Evolutionary conservation across 92 coral and sea anemone genomes (phyloP).

Genomic region (Epizoanthus fatuus): DNA sequence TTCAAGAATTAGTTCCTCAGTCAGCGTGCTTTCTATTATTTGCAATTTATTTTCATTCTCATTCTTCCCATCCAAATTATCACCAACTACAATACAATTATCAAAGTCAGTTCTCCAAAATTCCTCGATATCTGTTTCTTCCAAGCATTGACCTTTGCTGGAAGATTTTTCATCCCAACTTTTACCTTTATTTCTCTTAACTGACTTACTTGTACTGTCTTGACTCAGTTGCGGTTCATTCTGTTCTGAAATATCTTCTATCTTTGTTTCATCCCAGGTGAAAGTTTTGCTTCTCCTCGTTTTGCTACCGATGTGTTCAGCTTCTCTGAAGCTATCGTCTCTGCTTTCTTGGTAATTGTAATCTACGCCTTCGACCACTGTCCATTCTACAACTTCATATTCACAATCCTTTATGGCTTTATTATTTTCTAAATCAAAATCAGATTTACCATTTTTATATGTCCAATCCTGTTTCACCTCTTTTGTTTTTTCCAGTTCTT

Average conservation of each 20-base stretch:
- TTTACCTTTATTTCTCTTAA: too few species aligned
- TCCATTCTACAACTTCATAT: neutral
- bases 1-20: neutral
- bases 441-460: neutral
- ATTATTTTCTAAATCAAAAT: neutral
- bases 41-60: neutral
- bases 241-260: neutral
- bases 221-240: neutral
- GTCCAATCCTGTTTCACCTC: too few species aligned
- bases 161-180: too few species aligned
- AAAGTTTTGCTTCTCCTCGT: neutral
- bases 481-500: constrained; percentile 1
- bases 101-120: neutral
- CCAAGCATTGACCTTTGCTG: too few species aligned
- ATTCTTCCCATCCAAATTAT: neutral
- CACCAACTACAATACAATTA: neutral
- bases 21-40: neutral
- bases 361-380: neutral
- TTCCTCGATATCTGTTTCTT: neutral
- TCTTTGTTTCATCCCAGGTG: neutral
- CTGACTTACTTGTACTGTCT: too few species aligned
- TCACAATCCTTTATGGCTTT: neutral
- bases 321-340: neutral
- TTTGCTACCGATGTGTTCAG: neutral
- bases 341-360: neutral